Conservation (phyloP, 1,140 invertebrate species). For the Aradophagus sp. region DNA sequence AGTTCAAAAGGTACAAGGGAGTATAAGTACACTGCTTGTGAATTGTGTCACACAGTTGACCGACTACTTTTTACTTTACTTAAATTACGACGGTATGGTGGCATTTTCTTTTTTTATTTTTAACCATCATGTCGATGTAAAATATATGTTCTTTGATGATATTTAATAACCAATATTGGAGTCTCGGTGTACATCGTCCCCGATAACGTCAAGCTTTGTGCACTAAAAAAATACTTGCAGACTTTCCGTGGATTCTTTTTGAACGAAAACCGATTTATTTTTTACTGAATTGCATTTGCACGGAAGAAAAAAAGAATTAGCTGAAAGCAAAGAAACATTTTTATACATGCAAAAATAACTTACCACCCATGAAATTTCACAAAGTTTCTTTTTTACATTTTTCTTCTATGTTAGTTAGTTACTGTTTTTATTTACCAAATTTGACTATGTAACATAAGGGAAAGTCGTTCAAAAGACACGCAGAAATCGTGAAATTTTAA, state of each 20-base stretch:
- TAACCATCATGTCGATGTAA: conserved; percentile 40
- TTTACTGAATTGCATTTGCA: too few relatives aligned
- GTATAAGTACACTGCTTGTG: conserved; percentile 36
- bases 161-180: conserved; percentile 37
- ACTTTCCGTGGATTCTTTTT: too few relatives aligned
- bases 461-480: too few relatives aligned
- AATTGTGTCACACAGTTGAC: conserved; percentile 52
- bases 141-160: conserved; percentile 42
- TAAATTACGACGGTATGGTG: conserved; percentile 18
- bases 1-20: conserved; percentile 6
- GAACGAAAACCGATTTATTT: too few relatives aligned
- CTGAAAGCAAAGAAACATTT: too few relatives aligned
- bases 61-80: conserved; percentile 36
- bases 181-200: not conserved
- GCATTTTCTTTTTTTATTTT: conserved; percentile 43
- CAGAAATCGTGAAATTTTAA: conserved; percentile 4
- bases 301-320: too few relatives aligned
- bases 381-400: too few relatives aligned
- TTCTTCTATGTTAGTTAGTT: too few relatives aligned
- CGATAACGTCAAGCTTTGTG: too few relatives aligned
- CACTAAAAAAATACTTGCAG: too few relatives aligned
- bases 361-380: too few relatives aligned
- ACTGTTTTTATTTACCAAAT: conserved; percentile 3
- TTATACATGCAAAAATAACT: too few relatives aligned
- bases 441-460: not conserved